phyloP scores from a whole-genome alignment of 1,140 invertebrate genomes.

The Oppia nitens region DNA sequence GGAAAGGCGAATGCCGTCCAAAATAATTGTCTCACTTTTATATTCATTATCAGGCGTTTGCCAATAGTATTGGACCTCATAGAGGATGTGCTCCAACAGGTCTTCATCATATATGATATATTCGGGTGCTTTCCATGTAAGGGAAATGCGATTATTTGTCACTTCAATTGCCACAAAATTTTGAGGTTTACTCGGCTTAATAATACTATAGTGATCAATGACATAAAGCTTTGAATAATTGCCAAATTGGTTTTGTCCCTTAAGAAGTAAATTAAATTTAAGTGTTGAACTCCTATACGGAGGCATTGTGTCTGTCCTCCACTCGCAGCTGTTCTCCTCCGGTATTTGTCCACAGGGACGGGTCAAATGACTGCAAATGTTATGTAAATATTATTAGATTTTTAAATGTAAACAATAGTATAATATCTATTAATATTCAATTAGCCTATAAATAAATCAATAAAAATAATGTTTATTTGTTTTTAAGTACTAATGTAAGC shows the following conservation, averaged over 20 bases:
- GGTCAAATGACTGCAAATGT: neutral
- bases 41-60: neutral
- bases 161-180: neutral
- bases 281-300: neutral
- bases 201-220: constrained; percentile 3
- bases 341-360: neutral
- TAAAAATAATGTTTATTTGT: no score
- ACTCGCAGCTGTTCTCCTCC: neutral
- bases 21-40: neutral
- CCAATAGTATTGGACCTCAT: neutral
- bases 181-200: constrained; percentile 5
- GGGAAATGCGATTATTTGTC: neutral
- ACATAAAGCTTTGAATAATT: neutral
- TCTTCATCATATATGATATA: constrained; percentile 1
- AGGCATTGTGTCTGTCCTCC: neutral
- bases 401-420: no score
- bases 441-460: no score
- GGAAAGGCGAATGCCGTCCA: neutral
- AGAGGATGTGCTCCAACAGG: neutral
- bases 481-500: no score
- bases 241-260: neutral
- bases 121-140: constrained; percentile 2
- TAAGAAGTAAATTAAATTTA: neutral
- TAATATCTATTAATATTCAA: no score
- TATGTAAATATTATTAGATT: no score